These are phyloP conservation scores for Mellilla xanthometata DNA, from an alignment of 2,888 invertebrate species.

Conservation along the genomic window DNA sequence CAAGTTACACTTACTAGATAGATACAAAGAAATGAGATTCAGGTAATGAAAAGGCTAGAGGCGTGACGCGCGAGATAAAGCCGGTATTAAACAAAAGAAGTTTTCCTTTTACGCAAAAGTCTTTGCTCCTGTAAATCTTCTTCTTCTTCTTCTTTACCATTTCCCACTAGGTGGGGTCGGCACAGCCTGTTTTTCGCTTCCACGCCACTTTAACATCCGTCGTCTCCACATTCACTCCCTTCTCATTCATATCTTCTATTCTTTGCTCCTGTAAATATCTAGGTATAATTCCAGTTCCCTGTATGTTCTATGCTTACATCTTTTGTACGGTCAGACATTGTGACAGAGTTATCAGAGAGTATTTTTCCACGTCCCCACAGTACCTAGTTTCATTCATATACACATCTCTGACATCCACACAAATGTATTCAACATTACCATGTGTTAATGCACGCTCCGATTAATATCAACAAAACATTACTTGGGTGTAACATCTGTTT, in stretches of 20 bases:
- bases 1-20: too few relatives aligned
- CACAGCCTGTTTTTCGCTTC: too few relatives aligned
- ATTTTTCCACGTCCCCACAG: slow-evolving; percentile 4
- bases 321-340: slow-evolving; percentile 3
- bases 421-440: slow-evolving; percentile 14
- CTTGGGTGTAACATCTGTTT: slow-evolving; percentile 29
- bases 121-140: slow-evolving; percentile 7
- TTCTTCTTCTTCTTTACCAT: too few relatives aligned
- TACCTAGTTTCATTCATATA: background rate
- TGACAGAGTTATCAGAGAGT: background rate
- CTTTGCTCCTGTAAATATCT: slow-evolving; percentile 6
- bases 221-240: too few relatives aligned
- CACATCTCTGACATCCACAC: slow-evolving; percentile 16
- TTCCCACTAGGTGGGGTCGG: too few relatives aligned
- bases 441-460: slow-evolving; percentile 17
- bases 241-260: too few relatives aligned
- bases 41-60: background rate
- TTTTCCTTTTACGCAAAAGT: slow-evolving; percentile 9
- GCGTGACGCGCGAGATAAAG: slow-evolving; percentile 7
- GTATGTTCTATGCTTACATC: slow-evolving; percentile 9
- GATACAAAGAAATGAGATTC: too few relatives aligned
- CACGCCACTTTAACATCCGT: too few relatives aligned
- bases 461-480: slow-evolving; percentile 28
- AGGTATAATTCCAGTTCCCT: slow-evolving; percentile 11
- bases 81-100: slow-evolving; percentile 9